Conservation (phyloP, 2,797 vertebrate genomes). For the Notolabrus celidotus region DNA sequence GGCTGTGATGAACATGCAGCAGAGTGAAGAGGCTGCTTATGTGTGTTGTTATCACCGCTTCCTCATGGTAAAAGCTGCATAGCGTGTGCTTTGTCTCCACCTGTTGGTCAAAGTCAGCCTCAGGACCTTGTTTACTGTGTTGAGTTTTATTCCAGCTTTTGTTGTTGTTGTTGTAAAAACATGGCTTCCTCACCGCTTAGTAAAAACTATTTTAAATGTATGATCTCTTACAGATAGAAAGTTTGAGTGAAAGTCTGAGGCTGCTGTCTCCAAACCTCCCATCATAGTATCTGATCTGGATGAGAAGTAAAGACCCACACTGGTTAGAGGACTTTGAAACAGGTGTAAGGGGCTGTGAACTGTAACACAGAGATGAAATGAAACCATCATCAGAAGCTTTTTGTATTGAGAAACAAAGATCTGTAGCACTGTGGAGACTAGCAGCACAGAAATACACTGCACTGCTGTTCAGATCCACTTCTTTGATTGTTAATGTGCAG, state of each 20-base stretch:
- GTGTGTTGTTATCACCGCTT: not conserved
- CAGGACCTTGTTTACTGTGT: not conserved
- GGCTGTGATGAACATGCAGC: not conserved
- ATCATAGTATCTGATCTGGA: too few species aligned
- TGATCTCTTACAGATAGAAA: too few species aligned
- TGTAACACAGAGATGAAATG: not conserved
- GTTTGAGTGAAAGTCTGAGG: too few species aligned
- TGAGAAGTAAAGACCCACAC: too few species aligned
- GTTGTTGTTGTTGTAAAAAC: not conserved
- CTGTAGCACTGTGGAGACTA: constrained; percentile 42
- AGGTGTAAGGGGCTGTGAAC: not conserved
- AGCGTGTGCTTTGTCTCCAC: constrained; percentile 28
- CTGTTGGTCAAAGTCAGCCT: constrained; percentile 14
- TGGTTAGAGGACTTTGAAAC: too few species aligned
- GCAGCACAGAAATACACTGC: constrained; percentile 1
- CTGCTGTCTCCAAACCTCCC: too few species aligned
- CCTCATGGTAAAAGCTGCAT: not conserved
- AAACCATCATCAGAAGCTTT: not conserved
- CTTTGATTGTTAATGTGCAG: constrained; percentile 39
- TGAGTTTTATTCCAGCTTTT: not conserved
- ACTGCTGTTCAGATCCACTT: not conserved
- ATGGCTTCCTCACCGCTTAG: too few species aligned
- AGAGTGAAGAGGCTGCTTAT: not conserved
- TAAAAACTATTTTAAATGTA: too few species aligned
- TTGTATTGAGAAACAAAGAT: constrained; percentile 18